phyloP scores from a whole-genome alignment of 2,113 vertebrate species.

The Ailurus styani region DNA sequence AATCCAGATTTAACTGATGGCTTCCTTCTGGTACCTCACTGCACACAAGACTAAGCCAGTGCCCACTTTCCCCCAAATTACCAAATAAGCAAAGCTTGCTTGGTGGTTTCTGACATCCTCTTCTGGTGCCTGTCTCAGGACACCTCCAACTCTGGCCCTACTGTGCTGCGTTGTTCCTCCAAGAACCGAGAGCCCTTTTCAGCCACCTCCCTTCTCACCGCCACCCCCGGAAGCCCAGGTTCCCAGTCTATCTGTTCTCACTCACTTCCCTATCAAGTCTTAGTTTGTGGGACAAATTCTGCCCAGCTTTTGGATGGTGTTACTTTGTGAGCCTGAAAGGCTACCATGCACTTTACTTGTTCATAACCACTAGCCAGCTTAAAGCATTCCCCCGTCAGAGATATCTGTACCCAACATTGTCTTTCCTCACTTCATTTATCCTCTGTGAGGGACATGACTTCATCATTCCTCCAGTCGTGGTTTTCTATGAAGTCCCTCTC shows the following conservation, averaged over 20 bases:
- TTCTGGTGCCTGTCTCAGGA: background rate
- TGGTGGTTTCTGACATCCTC: background rate
- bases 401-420: background rate
- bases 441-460: background rate
- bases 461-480: background rate
- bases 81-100: background rate
- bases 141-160: background rate
- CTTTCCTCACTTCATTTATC: background rate
- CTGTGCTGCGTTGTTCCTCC: background rate
- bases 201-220: background rate
- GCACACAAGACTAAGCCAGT: background rate
- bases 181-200: background rate
- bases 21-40: background rate
- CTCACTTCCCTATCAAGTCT: background rate
- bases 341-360: background rate
- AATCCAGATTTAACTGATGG: background rate
- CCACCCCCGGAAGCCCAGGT: no score
- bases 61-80: background rate
- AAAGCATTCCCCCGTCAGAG: background rate
- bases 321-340: background rate
- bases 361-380: background rate
- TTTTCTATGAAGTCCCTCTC: background rate
- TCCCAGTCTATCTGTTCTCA: background rate
- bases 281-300: background rate
- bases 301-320: background rate